phyloP scores from a whole-genome alignment of 2,797 vertebrate species.

The Clarias pachynema region DNA sequence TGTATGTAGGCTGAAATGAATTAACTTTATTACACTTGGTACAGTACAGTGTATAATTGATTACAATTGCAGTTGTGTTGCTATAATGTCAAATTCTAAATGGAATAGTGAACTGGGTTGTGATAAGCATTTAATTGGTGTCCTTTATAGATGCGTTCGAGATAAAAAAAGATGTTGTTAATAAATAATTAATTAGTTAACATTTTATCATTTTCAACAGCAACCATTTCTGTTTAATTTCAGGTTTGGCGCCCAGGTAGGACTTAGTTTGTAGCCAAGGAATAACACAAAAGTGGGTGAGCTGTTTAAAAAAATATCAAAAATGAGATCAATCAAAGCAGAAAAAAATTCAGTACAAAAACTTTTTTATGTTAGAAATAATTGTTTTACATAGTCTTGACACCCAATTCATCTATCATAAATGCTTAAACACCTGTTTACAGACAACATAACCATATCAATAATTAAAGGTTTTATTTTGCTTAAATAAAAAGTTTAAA shows the following conservation, averaged over 20 bases:
- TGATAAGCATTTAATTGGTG: not conserved
- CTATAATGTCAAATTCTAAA: not conserved
- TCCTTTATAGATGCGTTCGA: not conserved
- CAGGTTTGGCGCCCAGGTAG: not conserved
- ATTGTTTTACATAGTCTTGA: not conserved
- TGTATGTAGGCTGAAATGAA: not conserved
- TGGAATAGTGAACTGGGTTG: not conserved
- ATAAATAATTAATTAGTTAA: too few species aligned
- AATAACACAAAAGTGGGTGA: not conserved
- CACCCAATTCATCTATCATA: not conserved
- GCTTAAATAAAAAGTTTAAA: not conserved
- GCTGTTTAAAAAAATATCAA: not conserved
- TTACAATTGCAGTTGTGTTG: not conserved
- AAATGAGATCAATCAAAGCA: not conserved
- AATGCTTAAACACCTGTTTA: not conserved
- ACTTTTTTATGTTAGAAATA: not conserved
- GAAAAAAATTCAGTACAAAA: not conserved
- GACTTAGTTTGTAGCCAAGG: not conserved
- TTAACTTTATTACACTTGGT: not conserved
- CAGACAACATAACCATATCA: not conserved
- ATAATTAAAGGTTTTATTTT: conserved; percentile 6
- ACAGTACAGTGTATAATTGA: not conserved
- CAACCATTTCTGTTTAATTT: not conserved
- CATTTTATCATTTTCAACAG: not conserved
- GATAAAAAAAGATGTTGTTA: not conserved